phyloP scores from a whole-genome alignment of 2,797 vertebrate genomes.

The Platalea minor region DNA sequence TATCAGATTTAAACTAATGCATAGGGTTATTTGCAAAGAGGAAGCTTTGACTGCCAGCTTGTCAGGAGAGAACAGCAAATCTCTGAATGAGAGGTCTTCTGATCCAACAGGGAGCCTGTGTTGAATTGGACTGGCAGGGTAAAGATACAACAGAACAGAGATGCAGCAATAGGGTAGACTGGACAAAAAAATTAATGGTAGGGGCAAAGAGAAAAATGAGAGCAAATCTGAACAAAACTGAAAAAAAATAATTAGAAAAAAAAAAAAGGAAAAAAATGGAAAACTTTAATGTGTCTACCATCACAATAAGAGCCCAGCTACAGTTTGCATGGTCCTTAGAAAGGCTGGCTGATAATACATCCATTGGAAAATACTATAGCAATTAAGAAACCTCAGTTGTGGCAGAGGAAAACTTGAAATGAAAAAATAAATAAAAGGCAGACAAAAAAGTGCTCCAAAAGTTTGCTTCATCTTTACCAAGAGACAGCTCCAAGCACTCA shows the following conservation, averaged over 20 bases:
- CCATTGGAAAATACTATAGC: not conserved
- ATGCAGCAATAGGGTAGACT: not conserved
- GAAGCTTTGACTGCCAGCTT: slow-evolving; percentile 5
- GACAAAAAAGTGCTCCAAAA: not conserved
- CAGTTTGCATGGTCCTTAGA: not conserved
- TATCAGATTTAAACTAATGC: not conserved
- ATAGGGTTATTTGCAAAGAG: not conserved
- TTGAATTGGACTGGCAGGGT: not conserved
- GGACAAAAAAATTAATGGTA: not conserved
- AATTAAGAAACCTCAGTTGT: not conserved
- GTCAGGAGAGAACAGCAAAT: not conserved
- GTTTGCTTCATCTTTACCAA: not conserved
- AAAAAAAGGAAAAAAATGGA: too few relatives aligned
- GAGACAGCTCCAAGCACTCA: not conserved
- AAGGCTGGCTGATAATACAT: not conserved
- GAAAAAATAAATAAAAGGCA: not conserved
- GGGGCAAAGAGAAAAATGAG: not conserved
- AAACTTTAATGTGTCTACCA: not conserved
- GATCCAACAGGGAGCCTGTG: not conserved
- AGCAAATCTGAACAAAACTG: not conserved
- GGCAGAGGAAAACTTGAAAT: not conserved
- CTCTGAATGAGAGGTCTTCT: not conserved
- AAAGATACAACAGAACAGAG: not conserved
- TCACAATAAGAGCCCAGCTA: not conserved
- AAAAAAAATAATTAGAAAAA: not conserved